Conservation (phyloP, 2,888 invertebrate genomes). For the Catocala nupta region DNA sequence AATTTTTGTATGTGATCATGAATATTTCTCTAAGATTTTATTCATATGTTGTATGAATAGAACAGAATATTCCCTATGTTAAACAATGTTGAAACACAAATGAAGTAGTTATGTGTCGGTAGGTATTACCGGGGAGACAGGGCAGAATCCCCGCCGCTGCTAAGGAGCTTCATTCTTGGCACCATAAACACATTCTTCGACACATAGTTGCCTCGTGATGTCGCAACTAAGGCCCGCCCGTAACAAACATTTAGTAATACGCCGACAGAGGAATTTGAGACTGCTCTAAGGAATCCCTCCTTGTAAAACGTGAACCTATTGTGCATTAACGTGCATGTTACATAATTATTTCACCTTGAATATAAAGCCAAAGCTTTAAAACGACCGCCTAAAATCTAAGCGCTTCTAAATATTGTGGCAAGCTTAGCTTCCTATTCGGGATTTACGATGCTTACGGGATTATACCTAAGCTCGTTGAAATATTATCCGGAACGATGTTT, state of each 20-base stretch:
- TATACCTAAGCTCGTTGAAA: constrained; percentile 65
- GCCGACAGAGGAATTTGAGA: constrained; percentile 76
- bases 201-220: constrained; percentile 83
- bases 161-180: constrained; percentile 84
- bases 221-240: constrained; percentile 75
- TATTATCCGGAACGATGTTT: constrained; percentile 59
- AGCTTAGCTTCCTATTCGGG: constrained; percentile 72
- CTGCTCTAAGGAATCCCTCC: constrained; percentile 74
- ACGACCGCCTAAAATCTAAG: constrained; percentile 64
- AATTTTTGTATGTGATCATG: too few species aligned
- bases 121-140: constrained; percentile 50
- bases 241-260: constrained; percentile 74
- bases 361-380: constrained; percentile 68
- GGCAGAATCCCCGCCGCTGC: constrained; percentile 56
- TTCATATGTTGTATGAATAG: too few species aligned
- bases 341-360: constrained; percentile 75
- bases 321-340: constrained; percentile 53
- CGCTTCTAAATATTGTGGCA: constrained; percentile 72
- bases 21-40: too few species aligned
- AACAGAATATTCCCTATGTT: constrained; percentile 9
- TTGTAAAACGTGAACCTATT: constrained; percentile 67
- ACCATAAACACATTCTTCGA: constrained; percentile 86
- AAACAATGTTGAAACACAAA: constrained; percentile 38
- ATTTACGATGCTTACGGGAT: constrained; percentile 74
- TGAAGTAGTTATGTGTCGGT: constrained; percentile 53